Percentiles rank a stretch among this genome's conserved stretches.
Evolutionary conservation across 2,888 invertebrate species (phyloP).

Genomic region (Drosophila barbarae): DNA sequence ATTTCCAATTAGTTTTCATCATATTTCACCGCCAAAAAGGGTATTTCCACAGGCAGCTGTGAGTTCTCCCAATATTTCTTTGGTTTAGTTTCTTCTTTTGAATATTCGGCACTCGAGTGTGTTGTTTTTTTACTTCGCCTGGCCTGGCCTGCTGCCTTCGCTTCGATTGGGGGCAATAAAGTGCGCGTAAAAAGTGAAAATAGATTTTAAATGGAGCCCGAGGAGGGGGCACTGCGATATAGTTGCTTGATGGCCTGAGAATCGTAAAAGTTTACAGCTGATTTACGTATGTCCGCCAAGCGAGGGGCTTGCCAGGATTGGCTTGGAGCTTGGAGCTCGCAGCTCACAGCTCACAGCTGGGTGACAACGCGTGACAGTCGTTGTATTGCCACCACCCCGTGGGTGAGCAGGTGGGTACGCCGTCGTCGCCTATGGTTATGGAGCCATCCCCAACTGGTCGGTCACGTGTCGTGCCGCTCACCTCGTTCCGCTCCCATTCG

Average conservation of each 20-base stretch:
- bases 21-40: neutral
- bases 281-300: slow-evolving; percentile 28
- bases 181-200: slow-evolving; percentile 24
- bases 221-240: neutral
- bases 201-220: slow-evolving; percentile 21
- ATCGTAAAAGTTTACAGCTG: slow-evolving; percentile 11
- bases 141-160: neutral
- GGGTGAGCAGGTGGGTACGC: neutral
- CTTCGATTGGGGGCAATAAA: slow-evolving; percentile 26
- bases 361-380: slow-evolving; percentile 67
- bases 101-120: neutral
- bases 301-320: slow-evolving; percentile 10
- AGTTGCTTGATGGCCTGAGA: neutral
- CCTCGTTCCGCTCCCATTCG: slow-evolving; percentile 11
- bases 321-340: neutral
- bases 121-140: neutral
- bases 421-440: neutral
- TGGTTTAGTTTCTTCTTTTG: slow-evolving; percentile 7
- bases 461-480: slow-evolving; percentile 59
- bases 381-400: slow-evolving; percentile 20
- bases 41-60: neutral
- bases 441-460: slow-evolving; percentile 45
- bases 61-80: neutral
- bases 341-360: no score
- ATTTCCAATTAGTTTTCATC: neutral